These are phyloP conservation scores for Tinea pellionella DNA, from an alignment of 2,888 invertebrate genomes.

Conservation along the genomic window DNA sequence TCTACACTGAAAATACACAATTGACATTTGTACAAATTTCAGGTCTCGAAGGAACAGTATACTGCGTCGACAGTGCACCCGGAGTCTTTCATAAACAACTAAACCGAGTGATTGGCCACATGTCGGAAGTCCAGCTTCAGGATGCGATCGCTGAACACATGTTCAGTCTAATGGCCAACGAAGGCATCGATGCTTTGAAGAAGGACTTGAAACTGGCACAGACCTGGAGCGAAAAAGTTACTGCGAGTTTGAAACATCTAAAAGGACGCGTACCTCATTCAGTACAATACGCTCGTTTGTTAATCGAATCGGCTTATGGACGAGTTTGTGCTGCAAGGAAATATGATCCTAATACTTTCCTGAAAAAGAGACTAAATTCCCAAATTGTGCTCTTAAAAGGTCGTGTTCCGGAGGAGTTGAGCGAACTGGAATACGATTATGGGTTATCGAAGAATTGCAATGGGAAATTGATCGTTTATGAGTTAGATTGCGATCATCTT, in stretches of 20 bases:
- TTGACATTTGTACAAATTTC: no score
- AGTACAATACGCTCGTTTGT: constrained; percentile 29
- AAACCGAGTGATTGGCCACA: constrained; percentile 23
- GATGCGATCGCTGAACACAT: constrained; percentile 33
- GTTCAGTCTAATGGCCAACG: constrained; percentile 28
- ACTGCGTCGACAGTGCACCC: constrained; percentile 36
- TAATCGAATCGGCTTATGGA: constrained; percentile 28
- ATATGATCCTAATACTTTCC: constrained; percentile 18
- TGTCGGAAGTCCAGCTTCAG: constrained; percentile 29
- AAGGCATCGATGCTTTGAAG: constrained; percentile 17
- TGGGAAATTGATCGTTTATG: constrained; percentile 23
- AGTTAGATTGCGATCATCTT: constrained; percentile 24
- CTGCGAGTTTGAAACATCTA: constrained; percentile 24
- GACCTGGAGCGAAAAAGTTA: constrained; percentile 27
- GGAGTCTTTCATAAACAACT: constrained; percentile 27
- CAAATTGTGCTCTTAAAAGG: constrained; percentile 27
- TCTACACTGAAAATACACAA: no score
- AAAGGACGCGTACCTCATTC: constrained; percentile 28
- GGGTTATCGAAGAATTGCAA: constrained; percentile 25
- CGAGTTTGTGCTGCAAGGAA: constrained; percentile 20
- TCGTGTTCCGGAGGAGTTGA: constrained; percentile 13
- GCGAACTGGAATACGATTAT: background rate
- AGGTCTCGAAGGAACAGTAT: constrained; percentile 38
- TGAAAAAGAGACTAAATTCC: constrained; percentile 23
- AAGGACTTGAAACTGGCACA: constrained; percentile 11